Evolutionary conservation across 2,113 vertebrate genomes (phyloP), one percentile per base, ranked within the genome.

Genomic region (Hippoglossus stenolepis): DNA sequence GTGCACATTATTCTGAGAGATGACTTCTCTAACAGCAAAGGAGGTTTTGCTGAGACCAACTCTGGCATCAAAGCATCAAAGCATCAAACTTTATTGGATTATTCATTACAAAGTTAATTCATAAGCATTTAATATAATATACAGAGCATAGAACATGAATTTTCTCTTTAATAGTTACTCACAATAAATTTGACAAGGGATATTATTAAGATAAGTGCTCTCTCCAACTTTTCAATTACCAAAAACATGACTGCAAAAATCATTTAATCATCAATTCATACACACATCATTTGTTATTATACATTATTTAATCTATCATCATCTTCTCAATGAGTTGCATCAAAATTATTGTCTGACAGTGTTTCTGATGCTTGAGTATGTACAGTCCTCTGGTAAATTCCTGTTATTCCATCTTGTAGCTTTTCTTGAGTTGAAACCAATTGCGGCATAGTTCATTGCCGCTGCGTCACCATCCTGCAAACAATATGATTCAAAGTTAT

Each of bases 361-460:
- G 70, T 80, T 57, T 53, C 54, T 70, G 9, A 35, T 73, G 31
- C 3, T 13, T 10, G 86, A n/a, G 64, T 85, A 85, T 0, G 78
- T n/a, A 38, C 62, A 26, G 0, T 59, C 68, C 3, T 57, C 45
- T 2, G 3, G 11, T 10, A 47, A 0, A 35, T 85, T 62, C n/a
- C 43, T 84, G 11, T 38, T 82, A 4, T 28, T 70, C 53, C n/a
- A 23, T n/a, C n/a, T n/a, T n/a, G n/a, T 65, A n/a, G 56, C 10
- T 62, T 66, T 72, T 77, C 75, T 83, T 35, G 75, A 5, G 61
- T n/a, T 5, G 1, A 91, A 90, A 20, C 83, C 40, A 69, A 91
- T 75, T 0, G 78, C 77, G 0, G 31, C 84, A 14, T 91, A 91
- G 73, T 90, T 87, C 0, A 82, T 0, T 18, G n/a, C 11, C n/a